These are phyloP conservation scores for Rhinatrema bivittatum DNA, from an alignment of 2,797 vertebrate species.

Conservation along the genomic window DNA sequence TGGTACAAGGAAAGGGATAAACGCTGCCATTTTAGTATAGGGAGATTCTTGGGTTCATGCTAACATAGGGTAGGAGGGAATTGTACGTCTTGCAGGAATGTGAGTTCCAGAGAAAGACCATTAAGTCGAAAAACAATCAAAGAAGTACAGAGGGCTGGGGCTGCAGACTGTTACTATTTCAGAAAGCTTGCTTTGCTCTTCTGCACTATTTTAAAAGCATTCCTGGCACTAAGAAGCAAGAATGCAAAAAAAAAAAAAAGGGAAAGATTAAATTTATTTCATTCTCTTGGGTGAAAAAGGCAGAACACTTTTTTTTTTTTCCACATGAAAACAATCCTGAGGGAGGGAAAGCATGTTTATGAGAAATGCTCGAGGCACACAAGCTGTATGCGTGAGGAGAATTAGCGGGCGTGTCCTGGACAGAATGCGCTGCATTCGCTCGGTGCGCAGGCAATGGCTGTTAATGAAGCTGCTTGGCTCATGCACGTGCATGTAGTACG, in stretches of 20 bases:
- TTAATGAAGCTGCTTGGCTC: constrained; percentile 34
- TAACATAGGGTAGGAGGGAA: constrained; percentile 46
- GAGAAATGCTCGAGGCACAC: constrained; percentile 26
- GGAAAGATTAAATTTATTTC: constrained; percentile 7
- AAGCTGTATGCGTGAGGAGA: constrained; percentile 24
- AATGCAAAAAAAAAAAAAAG: too few species aligned
- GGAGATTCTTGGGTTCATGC: constrained; percentile 64
- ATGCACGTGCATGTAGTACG: constrained; percentile 51
- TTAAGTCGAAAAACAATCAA: constrained; percentile 48
- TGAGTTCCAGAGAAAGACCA: constrained; percentile 58
- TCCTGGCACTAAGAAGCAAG: constrained; percentile 6
- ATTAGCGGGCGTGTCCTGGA: constrained; percentile 5
- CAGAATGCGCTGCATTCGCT: constrained; percentile 22
- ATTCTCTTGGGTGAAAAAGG: constrained; percentile 22
- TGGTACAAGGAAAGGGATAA: constrained; percentile 82
- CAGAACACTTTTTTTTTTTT: constrained; percentile 24
- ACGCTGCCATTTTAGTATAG: constrained; percentile 66
- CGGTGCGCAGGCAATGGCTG: background rate
- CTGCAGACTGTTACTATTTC: constrained; percentile 52
- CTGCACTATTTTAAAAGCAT: constrained; percentile 8
- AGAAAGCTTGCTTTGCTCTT: constrained; percentile 17
- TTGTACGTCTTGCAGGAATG: constrained; percentile 48
- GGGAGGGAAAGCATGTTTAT: constrained; percentile 12
- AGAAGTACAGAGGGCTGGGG: constrained; percentile 46
- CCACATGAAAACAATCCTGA: constrained; percentile 1